Evolutionary conservation across 2,797 vertebrate genomes (phyloP).

Genomic region (Acridotheres tristis): DNA sequence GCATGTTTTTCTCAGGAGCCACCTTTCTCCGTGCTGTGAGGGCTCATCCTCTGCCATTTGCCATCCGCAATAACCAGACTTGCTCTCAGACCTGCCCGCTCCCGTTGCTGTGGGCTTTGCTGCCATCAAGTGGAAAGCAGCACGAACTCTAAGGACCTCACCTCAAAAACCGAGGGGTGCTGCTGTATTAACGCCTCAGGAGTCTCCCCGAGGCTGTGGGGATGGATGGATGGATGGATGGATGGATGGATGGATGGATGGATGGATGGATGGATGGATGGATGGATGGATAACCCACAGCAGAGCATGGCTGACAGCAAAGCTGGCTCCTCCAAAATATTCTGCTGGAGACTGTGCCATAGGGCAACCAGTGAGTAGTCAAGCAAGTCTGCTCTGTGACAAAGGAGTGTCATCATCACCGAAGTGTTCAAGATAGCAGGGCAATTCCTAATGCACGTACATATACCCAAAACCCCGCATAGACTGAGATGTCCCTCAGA

Average conservation of each 20-base stretch:
- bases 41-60: not conserved
- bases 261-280: not conserved
- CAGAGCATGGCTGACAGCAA: not conserved
- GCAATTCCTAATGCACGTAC: not conserved
- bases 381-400: not conserved
- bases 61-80: not conserved
- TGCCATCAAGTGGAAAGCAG: constrained; percentile 69
- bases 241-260: not conserved
- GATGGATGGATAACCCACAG: not conserved
- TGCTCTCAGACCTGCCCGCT: not conserved
- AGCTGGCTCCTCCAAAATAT: not conserved
- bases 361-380: not conserved
- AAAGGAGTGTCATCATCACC: not conserved
- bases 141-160: not conserved
- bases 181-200: rapidly evolving
- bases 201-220: rapidly evolving
- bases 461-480: not conserved
- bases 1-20: not conserved
- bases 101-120: constrained; percentile 62
- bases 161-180: rapidly evolving
- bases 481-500: not conserved
- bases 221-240: not conserved
- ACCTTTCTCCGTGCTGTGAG: not conserved
- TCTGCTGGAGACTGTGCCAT: not conserved
- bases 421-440: rapidly evolving